phyloP scores from a whole-genome alignment of 2,797 vertebrate species.

The Eulemur mongoz region DNA sequence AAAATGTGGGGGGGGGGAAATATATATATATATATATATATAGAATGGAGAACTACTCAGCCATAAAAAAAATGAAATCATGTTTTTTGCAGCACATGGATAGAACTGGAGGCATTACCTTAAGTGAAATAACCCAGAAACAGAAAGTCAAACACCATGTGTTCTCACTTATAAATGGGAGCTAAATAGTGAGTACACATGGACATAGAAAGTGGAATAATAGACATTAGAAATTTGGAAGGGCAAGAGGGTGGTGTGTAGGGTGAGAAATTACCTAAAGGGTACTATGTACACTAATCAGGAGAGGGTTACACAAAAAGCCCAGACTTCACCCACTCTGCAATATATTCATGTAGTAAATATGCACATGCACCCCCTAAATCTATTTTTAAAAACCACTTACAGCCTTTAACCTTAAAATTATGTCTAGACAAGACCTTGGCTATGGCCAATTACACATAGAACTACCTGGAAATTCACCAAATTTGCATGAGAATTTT shows the following conservation, averaged over 20 bases:
- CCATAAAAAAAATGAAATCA: neutral
- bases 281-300: too few relatives aligned
- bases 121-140: neutral
- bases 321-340: neutral
- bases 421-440: neutral
- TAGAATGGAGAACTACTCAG: neutral
- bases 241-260: too few relatives aligned
- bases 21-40: too few relatives aligned
- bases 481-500: neutral
- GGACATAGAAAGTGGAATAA: too few relatives aligned
- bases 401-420: neutral
- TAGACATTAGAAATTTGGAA: too few relatives aligned
- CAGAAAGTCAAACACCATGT: neutral
- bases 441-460: neutral
- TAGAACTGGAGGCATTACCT: neutral
- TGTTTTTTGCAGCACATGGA: neutral
- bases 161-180: neutral
- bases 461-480: neutral
- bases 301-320: too few relatives aligned
- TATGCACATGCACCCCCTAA: neutral
- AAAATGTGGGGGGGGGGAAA: neutral
- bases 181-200: neutral
- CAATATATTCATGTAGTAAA: neutral
- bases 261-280: too few relatives aligned
- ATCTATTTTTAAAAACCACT: neutral